Evolutionary conservation across 2,113 vertebrate genomes (phyloP), one percentile per base, ranked within the genome.

Genomic region (Xiphias gladius): DNA sequence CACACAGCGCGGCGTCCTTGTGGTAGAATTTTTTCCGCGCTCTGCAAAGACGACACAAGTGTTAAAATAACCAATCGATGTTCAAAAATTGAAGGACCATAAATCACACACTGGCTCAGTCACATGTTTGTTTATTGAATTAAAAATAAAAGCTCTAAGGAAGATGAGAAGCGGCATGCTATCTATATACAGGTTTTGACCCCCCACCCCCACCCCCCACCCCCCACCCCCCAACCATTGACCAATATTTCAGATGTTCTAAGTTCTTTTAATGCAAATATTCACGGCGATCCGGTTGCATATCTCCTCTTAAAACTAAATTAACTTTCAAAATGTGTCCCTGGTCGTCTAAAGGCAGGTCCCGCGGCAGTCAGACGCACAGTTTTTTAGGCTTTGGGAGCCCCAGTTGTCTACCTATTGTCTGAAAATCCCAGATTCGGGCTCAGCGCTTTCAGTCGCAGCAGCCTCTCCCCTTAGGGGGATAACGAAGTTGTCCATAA

Each of bases 141-240:
- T 37, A 10, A 69, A 73, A 70, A 5, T 66, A 48, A 77, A 46
- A 65, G 24, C 37, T 73, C 37, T 14, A 20, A 37, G 32, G 13
- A 46, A 28, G 46, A 32, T 37, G 4, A 63, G 61, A 63, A 5
- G 32, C 19, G 61, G 61, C 61, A 17, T 58, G 6, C 30, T 41
- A 30, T 48, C 12, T 75, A 19, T 10, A 22, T 22, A 6, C 24
- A 14, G 14, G 16, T 6, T 22, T 52, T 52, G 43, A 46, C 19
- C n/a, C n/a, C n/a, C n/a, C n/a, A n/a, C n/a, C n/a, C n/a, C n/a
- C n/a, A n/a, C n/a, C n/a, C n/a, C n/a, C n/a, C n/a, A n/a, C n/a
- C n/a, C n/a, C n/a, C n/a, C n/a, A n/a, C n/a, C n/a, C n/a, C n/a
- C n/a, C n/a, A n/a, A n/a, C n/a, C 52, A 61, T 3, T 19, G 30